Evolutionary conservation across 2,797 vertebrate species (phyloP), one percentile per base, ranked within the genome.

Genomic region (Pseudochaenichthys georgianus): DNA sequence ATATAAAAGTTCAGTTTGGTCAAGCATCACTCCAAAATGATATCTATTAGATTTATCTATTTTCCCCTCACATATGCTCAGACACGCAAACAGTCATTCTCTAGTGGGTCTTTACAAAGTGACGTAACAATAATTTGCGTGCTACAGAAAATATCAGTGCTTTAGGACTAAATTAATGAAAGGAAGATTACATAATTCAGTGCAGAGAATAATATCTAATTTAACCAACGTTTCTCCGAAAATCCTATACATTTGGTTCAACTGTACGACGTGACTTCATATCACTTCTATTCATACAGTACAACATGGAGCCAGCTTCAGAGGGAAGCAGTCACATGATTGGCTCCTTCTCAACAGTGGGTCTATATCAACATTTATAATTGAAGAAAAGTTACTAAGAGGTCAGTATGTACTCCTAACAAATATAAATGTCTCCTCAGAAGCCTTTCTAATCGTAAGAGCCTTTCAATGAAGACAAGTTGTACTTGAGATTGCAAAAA

Each of bases 101-200:
- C 52, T 70, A 67, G 66, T 81, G 65, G 66, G 76, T 77, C 53
- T 58, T 80, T 73, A 76, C 53, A 85, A 90, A 83, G 88, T 89
- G 81, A 78, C 54, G 3, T 64, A 82, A 88, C 67, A 78, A 71
- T 73, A 11, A 53, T 70, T 78, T 82, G 79, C 79, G 89, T 87
- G 87, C 85, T 87, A 92, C 77, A 87, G 55, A 85, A 87, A 82
- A 73, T 60, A 80, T 89, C 89, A 91, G 92, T 93, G 89, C 82
- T 87, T 80, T 57, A 51, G 65, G 74, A 84, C 73, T 89, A 90
- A 70, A 87, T 84, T 41, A 63, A 75, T 70, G 61, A 70, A 84
- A 75, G 21, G 15, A 78, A 75, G 58, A 79, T 85, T 83, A 87
- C 85, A 88, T 82, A 84, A 80, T 63, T 86, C 77, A 90, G 88